Base-by-base conservation (phyloP, 2,113 vertebrate genomes). In the Poeciliopsis prolifica region DNA sequence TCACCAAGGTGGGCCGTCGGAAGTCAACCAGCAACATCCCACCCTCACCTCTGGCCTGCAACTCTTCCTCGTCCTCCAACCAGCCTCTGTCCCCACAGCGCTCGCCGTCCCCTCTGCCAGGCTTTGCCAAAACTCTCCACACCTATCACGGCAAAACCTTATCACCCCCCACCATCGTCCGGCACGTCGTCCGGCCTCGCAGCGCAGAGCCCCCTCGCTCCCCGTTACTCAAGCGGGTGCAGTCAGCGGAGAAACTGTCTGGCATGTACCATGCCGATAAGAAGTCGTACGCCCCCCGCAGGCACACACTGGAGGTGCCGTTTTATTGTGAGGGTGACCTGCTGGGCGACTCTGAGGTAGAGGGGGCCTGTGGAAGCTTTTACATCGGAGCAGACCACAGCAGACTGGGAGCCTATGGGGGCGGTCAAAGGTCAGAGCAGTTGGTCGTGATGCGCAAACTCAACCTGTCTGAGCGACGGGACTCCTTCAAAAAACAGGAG, bases 11-110 rank as follows among this genome's bases (percentile, higher is more conserved):
- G 5, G 96, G 96, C 15, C 96, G 98, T 2, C 95, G 98, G 68
- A 99, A 99, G 89, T 99, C 98, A 17, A 98, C 97, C 80, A 98
- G 98, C 94, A 99, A 96, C 91, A 99, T 99, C 80, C 98, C 98
- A 0, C 98, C 97, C 0, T 99, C 98, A 0, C 98, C 98, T 0
- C 90, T 99, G 71, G 97, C 98, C 80, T 97, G 97, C 89, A 96
- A 94, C 15, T 95, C 96, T 0, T 94, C 94, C 3, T 88, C 97
- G 92, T 97, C 96, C 83, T 96, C 95, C 3, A 89, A 95, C 5
- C 96, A 96, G 78, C 96, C 96, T 0, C 90, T 96, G 22, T 98
- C 97, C 0, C 98, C 98, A 0, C 97, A 97, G 33, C 95, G 95
- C 51, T 96, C 96, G 0, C 95, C 96, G 0, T 98, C 97, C 0